Percentiles rank a stretch among this genome's conserved stretches.
phyloP scores from a whole-genome alignment of 2,888 invertebrate genomes.

The Plebejus melissa region DNA sequence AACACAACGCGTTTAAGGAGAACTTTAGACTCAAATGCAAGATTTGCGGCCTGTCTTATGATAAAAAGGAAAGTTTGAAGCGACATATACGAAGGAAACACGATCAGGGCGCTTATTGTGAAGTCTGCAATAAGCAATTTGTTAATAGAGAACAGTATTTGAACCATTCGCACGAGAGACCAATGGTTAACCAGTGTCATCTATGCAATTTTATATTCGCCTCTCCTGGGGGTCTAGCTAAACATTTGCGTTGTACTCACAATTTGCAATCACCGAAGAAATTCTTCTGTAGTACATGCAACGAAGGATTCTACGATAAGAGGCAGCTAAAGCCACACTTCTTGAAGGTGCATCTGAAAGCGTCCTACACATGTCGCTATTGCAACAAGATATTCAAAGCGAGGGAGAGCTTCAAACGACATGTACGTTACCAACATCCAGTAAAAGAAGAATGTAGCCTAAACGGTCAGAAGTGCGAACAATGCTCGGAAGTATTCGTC shows the following conservation, averaged over 20 bases:
- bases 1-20: constrained; percentile 62
- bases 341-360: constrained; percentile 64
- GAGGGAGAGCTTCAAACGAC: constrained; percentile 64
- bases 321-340: constrained; percentile 62
- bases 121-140: constrained; percentile 64
- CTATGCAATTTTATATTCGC: constrained; percentile 66
- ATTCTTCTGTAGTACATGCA: constrained; percentile 60
- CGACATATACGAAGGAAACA: constrained; percentile 67
- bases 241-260: constrained; percentile 63
- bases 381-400: constrained; percentile 64
- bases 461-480: constrained; percentile 56
- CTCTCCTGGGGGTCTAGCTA: constrained; percentile 59
- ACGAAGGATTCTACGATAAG: constrained; percentile 63
- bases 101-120: constrained; percentile 56
- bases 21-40: constrained; percentile 64
- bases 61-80: constrained; percentile 69
- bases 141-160: constrained; percentile 56
- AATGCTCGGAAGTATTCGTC: constrained; percentile 55
- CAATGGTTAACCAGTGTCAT: constrained; percentile 54
- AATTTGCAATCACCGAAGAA: constrained; percentile 60
- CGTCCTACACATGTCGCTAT: constrained; percentile 58
- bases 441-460: constrained; percentile 36
- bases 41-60: constrained; percentile 67
- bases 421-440: constrained; percentile 61
- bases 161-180: constrained; percentile 59